phyloP scores from a whole-genome alignment of 2,797 vertebrate genomes.

The Eulemur rubriventer region DNA sequence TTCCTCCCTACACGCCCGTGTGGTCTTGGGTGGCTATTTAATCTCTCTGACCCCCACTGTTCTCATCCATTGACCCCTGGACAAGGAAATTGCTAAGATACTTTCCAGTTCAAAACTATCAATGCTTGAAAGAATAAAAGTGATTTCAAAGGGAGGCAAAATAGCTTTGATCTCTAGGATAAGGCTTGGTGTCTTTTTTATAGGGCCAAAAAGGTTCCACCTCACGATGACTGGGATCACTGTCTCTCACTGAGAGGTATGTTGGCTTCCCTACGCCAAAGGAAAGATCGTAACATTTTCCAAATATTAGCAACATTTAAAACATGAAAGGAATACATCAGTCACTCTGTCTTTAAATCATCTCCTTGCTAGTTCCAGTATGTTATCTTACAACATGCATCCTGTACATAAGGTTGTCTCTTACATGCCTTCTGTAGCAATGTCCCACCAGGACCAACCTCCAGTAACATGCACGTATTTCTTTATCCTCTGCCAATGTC shows the following conservation, averaged over 20 bases:
- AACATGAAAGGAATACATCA: background rate
- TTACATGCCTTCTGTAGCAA: background rate
- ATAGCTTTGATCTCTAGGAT: background rate
- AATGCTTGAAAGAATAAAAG: background rate
- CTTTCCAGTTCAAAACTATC: background rate
- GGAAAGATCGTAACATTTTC: background rate
- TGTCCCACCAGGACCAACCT: background rate
- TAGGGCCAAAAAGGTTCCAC: background rate
- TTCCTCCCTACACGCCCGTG: background rate
- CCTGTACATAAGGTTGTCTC: background rate
- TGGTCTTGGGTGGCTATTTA: background rate
- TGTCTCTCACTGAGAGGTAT: background rate
- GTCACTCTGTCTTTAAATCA: background rate
- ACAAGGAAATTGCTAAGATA: background rate
- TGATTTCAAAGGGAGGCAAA: background rate
- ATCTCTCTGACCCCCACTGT: background rate
- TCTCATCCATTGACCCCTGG: background rate
- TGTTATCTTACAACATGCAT: background rate
- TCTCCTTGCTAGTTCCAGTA: background rate
- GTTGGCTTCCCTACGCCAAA: background rate
- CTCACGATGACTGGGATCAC: background rate
- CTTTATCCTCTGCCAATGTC: background rate
- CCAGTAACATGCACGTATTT: background rate
- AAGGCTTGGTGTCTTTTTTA: background rate
- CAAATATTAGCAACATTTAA: background rate